A percentile compares a stretch with the other conserved stretches of the same genome.
Evolutionary conservation across 2,888 invertebrate species (phyloP).

Genomic region (Brenthis hecate): DNA sequence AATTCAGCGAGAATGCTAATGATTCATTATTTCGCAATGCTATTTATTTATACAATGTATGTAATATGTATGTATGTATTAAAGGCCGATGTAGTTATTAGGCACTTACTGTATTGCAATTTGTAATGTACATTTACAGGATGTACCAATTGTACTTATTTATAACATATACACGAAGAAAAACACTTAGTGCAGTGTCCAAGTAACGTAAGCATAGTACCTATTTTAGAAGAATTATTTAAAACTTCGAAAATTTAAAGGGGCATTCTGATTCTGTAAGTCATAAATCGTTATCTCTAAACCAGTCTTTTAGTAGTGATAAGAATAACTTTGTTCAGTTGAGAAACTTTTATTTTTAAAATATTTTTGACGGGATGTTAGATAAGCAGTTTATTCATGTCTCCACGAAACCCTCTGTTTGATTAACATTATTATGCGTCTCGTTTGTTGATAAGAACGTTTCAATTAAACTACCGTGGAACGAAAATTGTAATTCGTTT

Average conservation of each 20-base stretch:
- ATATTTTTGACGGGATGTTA: neutral
- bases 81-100: slow-evolving; percentile 8
- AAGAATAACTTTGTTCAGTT: neutral
- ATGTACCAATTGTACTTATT: neutral
- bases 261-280: neutral
- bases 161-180: too few relatives aligned
- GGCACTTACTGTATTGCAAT: neutral
- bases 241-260: neutral
- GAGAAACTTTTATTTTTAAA: neutral
- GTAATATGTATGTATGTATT: neutral
- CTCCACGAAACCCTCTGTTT: slow-evolving; percentile 7
- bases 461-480: slow-evolving; percentile 1
- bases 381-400: slow-evolving; percentile 17
- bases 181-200: too few relatives aligned
- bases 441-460: slow-evolving; percentile 11
- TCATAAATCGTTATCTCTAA: neutral
- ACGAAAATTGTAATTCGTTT: neutral
- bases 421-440: slow-evolving; percentile 13
- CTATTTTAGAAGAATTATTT: neutral
- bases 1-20: slow-evolving; percentile 12
- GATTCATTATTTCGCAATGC: slow-evolving; percentile 19
- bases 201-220: too few relatives aligned
- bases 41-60: slow-evolving; percentile 7
- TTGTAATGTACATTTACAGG: neutral
- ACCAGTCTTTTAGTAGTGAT: neutral